Evolutionary conservation across 2,888 invertebrate species (phyloP).

Genomic region (Orchestes rusci): DNA sequence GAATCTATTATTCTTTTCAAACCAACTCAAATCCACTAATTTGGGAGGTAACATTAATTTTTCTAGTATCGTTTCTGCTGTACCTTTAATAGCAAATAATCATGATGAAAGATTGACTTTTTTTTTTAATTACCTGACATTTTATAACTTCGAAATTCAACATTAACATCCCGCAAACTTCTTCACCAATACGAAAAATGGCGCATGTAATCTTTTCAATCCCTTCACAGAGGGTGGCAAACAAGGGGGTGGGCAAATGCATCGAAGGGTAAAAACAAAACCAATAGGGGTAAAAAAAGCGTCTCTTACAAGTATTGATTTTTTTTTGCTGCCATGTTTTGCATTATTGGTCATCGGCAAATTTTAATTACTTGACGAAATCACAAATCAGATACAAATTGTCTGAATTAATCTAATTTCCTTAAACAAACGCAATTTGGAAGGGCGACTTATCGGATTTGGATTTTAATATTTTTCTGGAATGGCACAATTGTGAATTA

Average conservation of each 20-base stretch:
- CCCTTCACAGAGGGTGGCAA: conserved; percentile 11
- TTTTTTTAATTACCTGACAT: too few relatives aligned
- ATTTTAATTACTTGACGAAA: conserved; percentile 21
- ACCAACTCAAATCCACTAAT: too few relatives aligned
- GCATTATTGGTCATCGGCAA: too few relatives aligned
- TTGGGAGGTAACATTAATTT: too few relatives aligned
- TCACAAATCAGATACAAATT: conserved; percentile 22
- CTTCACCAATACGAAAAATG: conserved; percentile 13
- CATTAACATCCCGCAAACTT: conserved; percentile 10
- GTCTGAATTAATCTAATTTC: conserved; percentile 23
- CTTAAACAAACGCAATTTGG: conserved; percentile 23
- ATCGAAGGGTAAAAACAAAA: conserved; percentile 19
- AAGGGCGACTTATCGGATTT: conserved; percentile 31
- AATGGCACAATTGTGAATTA: conserved; percentile 44
- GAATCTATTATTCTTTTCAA: too few relatives aligned
- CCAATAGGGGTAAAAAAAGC: conserved; percentile 19
- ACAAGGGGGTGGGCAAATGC: conserved; percentile 14
- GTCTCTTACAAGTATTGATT: too few relatives aligned
- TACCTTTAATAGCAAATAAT: too few relatives aligned
- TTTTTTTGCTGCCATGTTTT: too few relatives aligned
- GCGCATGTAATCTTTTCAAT: conserved; percentile 16
- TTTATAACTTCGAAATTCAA: too few relatives aligned
- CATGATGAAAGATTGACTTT: too few relatives aligned
- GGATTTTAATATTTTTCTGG: conserved; percentile 43
- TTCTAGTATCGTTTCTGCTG: too few relatives aligned